Evolutionary conservation across 2,888 invertebrate genomes (phyloP).

Genomic region (Sericinus montela): DNA sequence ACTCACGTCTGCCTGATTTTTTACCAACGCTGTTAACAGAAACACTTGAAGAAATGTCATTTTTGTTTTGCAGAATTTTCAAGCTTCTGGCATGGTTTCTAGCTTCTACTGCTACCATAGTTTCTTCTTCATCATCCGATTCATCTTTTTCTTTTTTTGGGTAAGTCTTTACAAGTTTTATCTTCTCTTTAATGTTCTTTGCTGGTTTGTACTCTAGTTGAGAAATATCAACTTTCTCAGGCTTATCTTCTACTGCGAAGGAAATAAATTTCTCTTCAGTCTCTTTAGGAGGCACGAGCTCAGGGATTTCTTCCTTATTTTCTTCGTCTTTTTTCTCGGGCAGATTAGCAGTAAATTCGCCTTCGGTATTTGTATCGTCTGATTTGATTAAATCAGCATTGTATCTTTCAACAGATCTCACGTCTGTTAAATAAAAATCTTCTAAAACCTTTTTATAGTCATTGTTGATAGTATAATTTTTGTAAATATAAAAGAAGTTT

Average conservation of each 20-base stretch:
- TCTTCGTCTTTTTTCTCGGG: slow-evolving; percentile 49
- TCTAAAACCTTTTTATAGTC: slow-evolving; percentile 79
- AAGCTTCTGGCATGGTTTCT: slow-evolving; percentile 69
- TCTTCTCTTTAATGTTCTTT: slow-evolving; percentile 74
- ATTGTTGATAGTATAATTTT: slow-evolving; percentile 81
- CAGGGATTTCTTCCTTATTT: slow-evolving; percentile 49
- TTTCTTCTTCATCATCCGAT: slow-evolving; percentile 74
- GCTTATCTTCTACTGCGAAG: slow-evolving; percentile 70
- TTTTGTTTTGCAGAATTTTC: slow-evolving; percentile 54
- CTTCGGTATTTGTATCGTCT: slow-evolving; percentile 44
- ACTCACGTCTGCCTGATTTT: slow-evolving; percentile 60
- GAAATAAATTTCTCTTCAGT: slow-evolving; percentile 76
- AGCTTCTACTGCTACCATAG: slow-evolving; percentile 81
- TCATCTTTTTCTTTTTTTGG: slow-evolving; percentile 68
- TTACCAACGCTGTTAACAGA: slow-evolving; percentile 81
- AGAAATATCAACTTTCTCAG: slow-evolving; percentile 59
- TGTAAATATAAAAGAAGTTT: slow-evolving; percentile 84
- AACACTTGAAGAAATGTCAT: slow-evolving; percentile 78
- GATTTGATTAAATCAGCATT: slow-evolving; percentile 46
- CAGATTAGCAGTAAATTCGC: slow-evolving; percentile 47
- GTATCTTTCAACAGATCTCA: slow-evolving; percentile 75
- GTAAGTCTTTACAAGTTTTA: slow-evolving; percentile 73
- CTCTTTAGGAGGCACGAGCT: slow-evolving; percentile 59
- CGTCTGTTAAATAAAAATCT: slow-evolving; percentile 81
- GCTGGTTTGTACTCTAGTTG: slow-evolving; percentile 60